Evolutionary conservation across 2,113 vertebrate genomes (phyloP), one percentile per base, ranked within the genome.

Genomic region (Brachyistius frenatus): DNA sequence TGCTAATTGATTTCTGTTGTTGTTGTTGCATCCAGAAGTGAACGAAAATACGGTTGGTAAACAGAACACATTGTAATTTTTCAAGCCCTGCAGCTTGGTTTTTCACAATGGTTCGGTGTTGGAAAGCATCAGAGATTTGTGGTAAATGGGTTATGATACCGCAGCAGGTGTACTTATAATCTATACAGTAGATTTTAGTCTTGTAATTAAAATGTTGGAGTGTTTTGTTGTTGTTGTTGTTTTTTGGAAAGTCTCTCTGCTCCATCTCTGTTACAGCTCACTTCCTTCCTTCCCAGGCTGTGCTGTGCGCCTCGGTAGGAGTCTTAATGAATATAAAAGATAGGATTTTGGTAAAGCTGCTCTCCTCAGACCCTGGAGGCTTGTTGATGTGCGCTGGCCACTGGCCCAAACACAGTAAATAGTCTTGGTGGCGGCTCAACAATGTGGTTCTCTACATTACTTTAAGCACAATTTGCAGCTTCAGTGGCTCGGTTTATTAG

Each of bases 281-380:
- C 60, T 82, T 74, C 23, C 49, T 55, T 66, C 13, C 55, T 46
- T 46, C 79, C 62, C 66, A 23, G 70, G 41, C 58, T 16, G 64
- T 16, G 16, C 54, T 6, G 1, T 70, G 65, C 65, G 30, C 50
- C 65, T 74, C 36, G 0, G 64, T 39, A 58, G 66, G 47, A 56
- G 39, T 41, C 54, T 65, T 81, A 85, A 81, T 81, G 54, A 70
- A 78, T 78, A 81, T 70, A 81, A 85, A 78, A 61, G 58, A 81
- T 50, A 81, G 30, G 62, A 23, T 79, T 86, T 79, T 66, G 36
- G 50, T 36, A 75, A 76, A 72, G 57, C 66, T 72, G 31, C 50
- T 62, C n/a, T 62, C 41, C 44, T 79, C 66, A 14, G 70, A 58
- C 71, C 61, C 79, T 46, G 47, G 65, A 68, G 75, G 62, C 62